Percentiles rank a stretch among this genome's conserved stretches.
Conservation (phyloP, 2,888 invertebrate genomes). For the Lordiphosa andalusiaca region DNA sequence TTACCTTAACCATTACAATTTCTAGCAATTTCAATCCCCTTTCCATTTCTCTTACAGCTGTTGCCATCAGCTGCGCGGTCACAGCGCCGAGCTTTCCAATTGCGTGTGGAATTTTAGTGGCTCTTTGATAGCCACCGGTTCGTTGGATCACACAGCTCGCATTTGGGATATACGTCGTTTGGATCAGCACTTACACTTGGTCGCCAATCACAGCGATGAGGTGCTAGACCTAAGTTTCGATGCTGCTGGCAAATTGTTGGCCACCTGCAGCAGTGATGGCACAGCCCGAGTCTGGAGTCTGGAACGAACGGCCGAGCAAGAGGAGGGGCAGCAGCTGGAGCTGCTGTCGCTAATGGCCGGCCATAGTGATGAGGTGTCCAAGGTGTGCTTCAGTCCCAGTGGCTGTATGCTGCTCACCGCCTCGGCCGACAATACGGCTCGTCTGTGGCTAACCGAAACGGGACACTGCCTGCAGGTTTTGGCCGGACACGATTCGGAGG, state of each 20-base stretch:
- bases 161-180: slow-evolving; percentile 85
- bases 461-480: slow-evolving; percentile 87
- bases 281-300: slow-evolving; percentile 86
- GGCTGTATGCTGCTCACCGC: slow-evolving; percentile 88
- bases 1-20: neutral
- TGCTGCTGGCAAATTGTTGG: slow-evolving; percentile 86
- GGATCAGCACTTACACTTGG: slow-evolving; percentile 82
- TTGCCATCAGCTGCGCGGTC: slow-evolving; percentile 83
- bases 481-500: slow-evolving; percentile 88
- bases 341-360: slow-evolving; percentile 83
- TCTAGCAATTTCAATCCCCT: too few species aligned
- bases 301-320: slow-evolving; percentile 19
- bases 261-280: slow-evolving; percentile 88
- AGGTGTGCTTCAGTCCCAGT: slow-evolving; percentile 90
- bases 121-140: slow-evolving; percentile 85
- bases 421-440: slow-evolving; percentile 87
- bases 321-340: slow-evolving; percentile 47
- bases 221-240: slow-evolving; percentile 89
- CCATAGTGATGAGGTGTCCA: slow-evolving; percentile 86
- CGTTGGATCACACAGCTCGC: slow-evolving; percentile 86
- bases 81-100: slow-evolving; percentile 85
- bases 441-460: slow-evolving; percentile 85
- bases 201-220: slow-evolving; percentile 85
- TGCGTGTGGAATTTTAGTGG: slow-evolving; percentile 86
- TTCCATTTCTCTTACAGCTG: slow-evolving; percentile 79